Evolutionary conservation across 2,113 vertebrate species (phyloP), one percentile per base, ranked within the genome.

Genomic region (Brachypteracias leptosomus): DNA sequence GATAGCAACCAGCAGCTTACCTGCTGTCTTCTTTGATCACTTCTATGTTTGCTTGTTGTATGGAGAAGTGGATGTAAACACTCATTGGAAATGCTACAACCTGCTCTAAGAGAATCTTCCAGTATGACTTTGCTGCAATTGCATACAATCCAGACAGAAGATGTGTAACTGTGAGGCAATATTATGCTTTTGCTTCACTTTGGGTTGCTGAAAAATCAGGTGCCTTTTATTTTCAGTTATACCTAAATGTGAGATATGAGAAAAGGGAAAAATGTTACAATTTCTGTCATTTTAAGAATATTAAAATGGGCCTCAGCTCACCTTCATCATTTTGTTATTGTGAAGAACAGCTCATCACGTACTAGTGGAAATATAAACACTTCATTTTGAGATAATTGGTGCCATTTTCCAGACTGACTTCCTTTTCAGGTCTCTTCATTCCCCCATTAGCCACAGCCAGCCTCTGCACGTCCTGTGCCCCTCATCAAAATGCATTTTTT

Each of bases 401-500:
- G 66, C 63, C 9, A 40, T 95, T 94, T 91, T 89, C 54, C 47
- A 72, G 42, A 28, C 49, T 52, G 36, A 13, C 13, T 78, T 84
- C 87, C 55, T 72, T 85, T 84, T 86, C 72, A 84, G 49, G 47
- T 84, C 57, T 81, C 72, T 76, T 86, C 11, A 1, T 82, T 61
- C 54, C 29, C 51, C 83, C 65, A 20, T 42, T 66, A 95, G 35
- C 52, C 67, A 49, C n/a, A 66, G 62, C 13, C 75, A 84, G 62
- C 15, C 59, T 80, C 76, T 80, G 57, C 68, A 68, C n/a, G 46
- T 89, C 63, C 67, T 3, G 2, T 87, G 51, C 42, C 58, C n/a
- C 90, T 93, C 87, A 96, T 96, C 61, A 95, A 94, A 94, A 94
- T 73, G 84, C 44, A 88, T 91, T 74, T 46, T 61, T 57, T 55